phyloP scores from a whole-genome alignment of 2,888 invertebrate species.

The Dynastes grantii region DNA sequence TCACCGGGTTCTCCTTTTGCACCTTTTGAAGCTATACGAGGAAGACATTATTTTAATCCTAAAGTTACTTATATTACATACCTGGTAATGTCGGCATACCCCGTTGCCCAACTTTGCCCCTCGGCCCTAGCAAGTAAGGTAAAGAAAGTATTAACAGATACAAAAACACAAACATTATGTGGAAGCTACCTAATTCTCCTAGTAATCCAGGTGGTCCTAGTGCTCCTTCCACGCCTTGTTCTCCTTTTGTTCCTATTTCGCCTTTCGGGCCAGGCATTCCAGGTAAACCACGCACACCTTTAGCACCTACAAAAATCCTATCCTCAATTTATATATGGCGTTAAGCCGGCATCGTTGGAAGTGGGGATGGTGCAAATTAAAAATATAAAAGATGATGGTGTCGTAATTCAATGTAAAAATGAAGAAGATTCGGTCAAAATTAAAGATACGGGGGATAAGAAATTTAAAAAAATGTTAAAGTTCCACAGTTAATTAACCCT shows the following conservation, averaged over 20 bases:
- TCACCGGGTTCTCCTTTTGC: conserved; percentile 13
- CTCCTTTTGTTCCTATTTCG: conserved; percentile 15
- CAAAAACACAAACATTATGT: background rate
- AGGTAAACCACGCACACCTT: conserved; percentile 7
- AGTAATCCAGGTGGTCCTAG: conserved; percentile 7
- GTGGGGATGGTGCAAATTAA: too few relatives aligned
- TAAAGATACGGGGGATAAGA: too few relatives aligned
- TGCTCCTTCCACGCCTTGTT: conserved; percentile 3
- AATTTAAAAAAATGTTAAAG: too few relatives aligned
- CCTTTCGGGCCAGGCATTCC: background rate
- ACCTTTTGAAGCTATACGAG: background rate
- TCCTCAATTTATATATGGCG: background rate
- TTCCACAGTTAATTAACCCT: too few relatives aligned
- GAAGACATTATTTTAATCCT: background rate
- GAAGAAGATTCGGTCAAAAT: too few relatives aligned
- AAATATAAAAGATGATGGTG: too few relatives aligned
- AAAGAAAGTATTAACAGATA: background rate
- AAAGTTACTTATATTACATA: background rate
- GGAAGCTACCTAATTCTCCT: conserved; percentile 11
- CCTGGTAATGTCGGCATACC: conserved; percentile 19
- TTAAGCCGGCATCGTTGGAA: too few relatives aligned
- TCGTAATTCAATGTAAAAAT: too few relatives aligned
- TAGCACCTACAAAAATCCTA: background rate
- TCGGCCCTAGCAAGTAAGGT: background rate
- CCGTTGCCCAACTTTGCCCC: conserved; percentile 12